Conservation (phyloP, 2,797 vertebrate genomes). For the Parotocinclus haroldoi region DNA sequence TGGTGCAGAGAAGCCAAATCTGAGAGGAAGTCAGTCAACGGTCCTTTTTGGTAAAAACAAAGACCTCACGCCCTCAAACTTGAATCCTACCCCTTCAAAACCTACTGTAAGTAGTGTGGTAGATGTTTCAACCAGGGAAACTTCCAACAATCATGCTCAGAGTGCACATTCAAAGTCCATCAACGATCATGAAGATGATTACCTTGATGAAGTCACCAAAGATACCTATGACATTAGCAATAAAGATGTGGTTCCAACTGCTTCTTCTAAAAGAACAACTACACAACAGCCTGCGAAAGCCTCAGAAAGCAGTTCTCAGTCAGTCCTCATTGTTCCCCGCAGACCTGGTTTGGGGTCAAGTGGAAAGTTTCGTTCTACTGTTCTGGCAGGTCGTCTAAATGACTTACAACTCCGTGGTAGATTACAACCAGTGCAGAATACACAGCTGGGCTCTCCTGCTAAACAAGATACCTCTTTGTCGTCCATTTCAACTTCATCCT, state of each 20-base stretch:
- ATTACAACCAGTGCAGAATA: constrained; percentile 62
- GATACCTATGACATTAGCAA: constrained; percentile 49
- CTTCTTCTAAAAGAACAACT: constrained; percentile 51
- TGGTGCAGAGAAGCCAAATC: constrained; percentile 57
- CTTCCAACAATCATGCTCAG: constrained; percentile 45
- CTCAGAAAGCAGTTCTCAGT: constrained; percentile 51
- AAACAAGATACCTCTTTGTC: constrained; percentile 38
- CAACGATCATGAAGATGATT: constrained; percentile 53
- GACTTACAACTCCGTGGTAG: constrained; percentile 58
- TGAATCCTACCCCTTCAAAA: constrained; percentile 41
- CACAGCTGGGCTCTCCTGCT: constrained; percentile 51
- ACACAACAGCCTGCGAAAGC: constrained; percentile 50
- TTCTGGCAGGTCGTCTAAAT: constrained; percentile 60
- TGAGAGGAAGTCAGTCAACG: constrained; percentile 54
- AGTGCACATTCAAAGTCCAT: constrained; percentile 48
- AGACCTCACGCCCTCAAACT: constrained; percentile 56
- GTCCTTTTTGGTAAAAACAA: constrained; percentile 62
- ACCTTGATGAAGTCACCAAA: constrained; percentile 48
- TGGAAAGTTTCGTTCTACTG: constrained; percentile 60
- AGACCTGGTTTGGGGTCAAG: constrained; percentile 56
- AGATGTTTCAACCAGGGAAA: constrained; percentile 40
- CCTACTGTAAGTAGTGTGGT: constrained; percentile 55
- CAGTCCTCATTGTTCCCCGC: constrained; percentile 46
- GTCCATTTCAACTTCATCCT: constrained; percentile 43
- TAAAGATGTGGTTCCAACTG: constrained; percentile 50